Base-by-base conservation (phyloP, 1,140 invertebrate genomes). In the Drosophila jambulina region DNA sequence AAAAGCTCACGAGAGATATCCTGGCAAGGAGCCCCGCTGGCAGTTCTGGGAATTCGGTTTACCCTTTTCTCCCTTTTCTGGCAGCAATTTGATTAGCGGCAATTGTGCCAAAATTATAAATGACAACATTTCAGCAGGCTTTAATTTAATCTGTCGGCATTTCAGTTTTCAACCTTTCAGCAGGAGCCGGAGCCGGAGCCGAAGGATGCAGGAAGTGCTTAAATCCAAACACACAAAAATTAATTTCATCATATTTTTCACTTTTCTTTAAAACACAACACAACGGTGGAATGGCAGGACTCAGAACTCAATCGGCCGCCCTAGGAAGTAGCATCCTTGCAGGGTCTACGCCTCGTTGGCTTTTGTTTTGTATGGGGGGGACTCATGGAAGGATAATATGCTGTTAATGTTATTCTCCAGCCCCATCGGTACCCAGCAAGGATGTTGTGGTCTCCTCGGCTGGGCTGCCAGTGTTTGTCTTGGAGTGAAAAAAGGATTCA, bases 201-300 rank as follows among this genome's bases (percentile, higher is more conserved):
- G n/a, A 5, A 21, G 29, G 19, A 21, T 19, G 49, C 32, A 25
- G 36, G 34, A 23, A 64, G 67, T 65, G 61, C 60, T 78, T 60
- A 83, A 75, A 64, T 83, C 82, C 75, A 60, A 80, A 84, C 79
- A 90, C 85, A 84, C 85, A 90, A 84, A 88, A 88, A 90, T 88
- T 88, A 88, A 88, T 88, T 88, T 75, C 78, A 84, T 85, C 85
- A 88, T 88, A 88, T 88, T 88, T 88, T 88, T 88, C 84, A 88
- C 72, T 86, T 86, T 84, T 58, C 71, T 74, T 65, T 57, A 56
- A 53, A 78, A 63, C 67, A 48, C 23, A 46, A 74, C 65, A 74
- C 65, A 77, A 53, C 36, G 48, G 46, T 42, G 25, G 21, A 58
- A 49, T 62, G 45, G 61, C 54, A 51, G 53, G 62, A 63, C n/a